Conservation (phyloP, 2,797 vertebrate genomes). For the Gymnothorax javanicus region DNA sequence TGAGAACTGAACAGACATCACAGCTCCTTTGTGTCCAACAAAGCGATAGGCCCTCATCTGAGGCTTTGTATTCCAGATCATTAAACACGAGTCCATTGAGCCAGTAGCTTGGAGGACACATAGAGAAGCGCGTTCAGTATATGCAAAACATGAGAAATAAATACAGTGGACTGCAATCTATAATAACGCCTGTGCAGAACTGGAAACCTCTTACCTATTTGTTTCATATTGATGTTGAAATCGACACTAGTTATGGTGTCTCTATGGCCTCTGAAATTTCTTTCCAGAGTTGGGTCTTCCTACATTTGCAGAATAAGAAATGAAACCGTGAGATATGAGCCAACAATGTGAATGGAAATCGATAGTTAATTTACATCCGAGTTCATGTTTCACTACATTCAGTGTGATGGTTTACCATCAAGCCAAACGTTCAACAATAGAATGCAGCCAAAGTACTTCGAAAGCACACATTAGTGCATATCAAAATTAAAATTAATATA, state of each 20-base stretch:
- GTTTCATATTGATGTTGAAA: constrained; percentile 86
- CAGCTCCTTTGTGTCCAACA: constrained; percentile 88
- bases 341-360: background rate
- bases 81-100: constrained; percentile 88
- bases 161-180: background rate
- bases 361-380: background rate
- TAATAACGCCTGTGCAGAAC: background rate
- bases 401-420: background rate
- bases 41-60: constrained; percentile 92
- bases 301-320: constrained; percentile 48
- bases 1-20: constrained; percentile 88
- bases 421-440: background rate
- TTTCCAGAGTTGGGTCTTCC: constrained; percentile 89
- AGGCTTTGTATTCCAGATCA: constrained; percentile 94
- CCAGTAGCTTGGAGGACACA: constrained; percentile 75
- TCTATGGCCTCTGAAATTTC: constrained; percentile 90
- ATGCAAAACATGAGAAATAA: background rate
- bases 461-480: background rate
- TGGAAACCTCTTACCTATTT: constrained; percentile 77
- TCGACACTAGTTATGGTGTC: constrained; percentile 88
- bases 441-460: background rate
- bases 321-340: background rate
- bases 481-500: background rate
- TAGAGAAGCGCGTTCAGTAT: background rate
- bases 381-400: background rate